These are phyloP conservation scores for Platypus cylindrus DNA, from an alignment of 2,888 invertebrate species.

Conservation along the genomic window DNA sequence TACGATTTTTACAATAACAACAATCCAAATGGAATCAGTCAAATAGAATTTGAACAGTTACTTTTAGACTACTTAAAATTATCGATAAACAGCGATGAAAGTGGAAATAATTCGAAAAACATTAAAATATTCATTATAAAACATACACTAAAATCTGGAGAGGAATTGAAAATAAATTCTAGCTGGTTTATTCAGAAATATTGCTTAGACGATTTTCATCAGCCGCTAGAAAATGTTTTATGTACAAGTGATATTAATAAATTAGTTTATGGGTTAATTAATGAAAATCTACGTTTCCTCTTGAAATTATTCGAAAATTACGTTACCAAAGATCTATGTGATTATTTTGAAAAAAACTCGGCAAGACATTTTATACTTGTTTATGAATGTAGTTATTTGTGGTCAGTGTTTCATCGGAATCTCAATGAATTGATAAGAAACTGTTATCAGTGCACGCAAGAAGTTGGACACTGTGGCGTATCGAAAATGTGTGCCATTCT, in stretches of 20 bases:
- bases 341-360: conserved; percentile 7
- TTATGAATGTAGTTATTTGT: conserved; percentile 14
- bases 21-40: conserved; percentile 12
- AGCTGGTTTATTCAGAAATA: conserved; percentile 12
- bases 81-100: no score
- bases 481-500: no score
- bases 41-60: conserved; percentile 18
- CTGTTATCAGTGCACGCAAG: no score
- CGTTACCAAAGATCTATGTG: conserved; percentile 15
- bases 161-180: conserved; percentile 1
- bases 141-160: conserved; percentile 4
- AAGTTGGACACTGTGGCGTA: no score
- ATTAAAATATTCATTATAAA: conserved; percentile 10
- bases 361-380: conserved; percentile 12
- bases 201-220: conserved; percentile 7
- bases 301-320: conserved; percentile 13
- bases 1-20: conserved; percentile 22
- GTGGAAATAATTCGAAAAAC: no score
- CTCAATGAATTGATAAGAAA: no score
- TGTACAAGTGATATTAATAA: conserved; percentile 2
- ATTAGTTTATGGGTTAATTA: conserved; percentile 7
- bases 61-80: no score
- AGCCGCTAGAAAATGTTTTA: conserved; percentile 1
- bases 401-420: conserved; percentile 16
- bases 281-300: conserved; percentile 9